Conservation (phyloP, 2,888 invertebrate genomes). For the Drosophila paramelanica region DNA sequence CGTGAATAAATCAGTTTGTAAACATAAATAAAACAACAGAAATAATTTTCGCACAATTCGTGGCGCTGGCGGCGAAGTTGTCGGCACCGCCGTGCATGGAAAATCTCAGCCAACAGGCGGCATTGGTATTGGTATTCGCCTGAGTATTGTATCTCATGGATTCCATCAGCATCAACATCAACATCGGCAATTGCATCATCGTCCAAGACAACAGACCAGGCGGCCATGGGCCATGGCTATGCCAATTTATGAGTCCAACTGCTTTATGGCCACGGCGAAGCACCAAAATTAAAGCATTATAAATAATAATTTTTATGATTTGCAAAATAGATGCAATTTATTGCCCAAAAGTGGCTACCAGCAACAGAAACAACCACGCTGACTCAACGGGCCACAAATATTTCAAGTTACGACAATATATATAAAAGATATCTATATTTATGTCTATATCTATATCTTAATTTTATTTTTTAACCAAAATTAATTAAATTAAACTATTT, state of each 20-base stretch:
- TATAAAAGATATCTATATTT: not conserved
- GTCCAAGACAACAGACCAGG: conserved; percentile 22
- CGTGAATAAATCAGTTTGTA: conserved; percentile 74
- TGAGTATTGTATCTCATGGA: conserved; percentile 52
- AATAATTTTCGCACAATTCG: conserved; percentile 64
- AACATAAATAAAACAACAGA: conserved; percentile 76
- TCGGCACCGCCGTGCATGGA: conserved; percentile 56
- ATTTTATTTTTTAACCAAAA: too few species aligned
- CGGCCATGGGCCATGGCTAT: conserved; percentile 35
- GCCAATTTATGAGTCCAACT: conserved; percentile 72
- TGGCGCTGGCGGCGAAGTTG: conserved; percentile 34
- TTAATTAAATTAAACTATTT: too few species aligned
- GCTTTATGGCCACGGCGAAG: conserved; percentile 68
- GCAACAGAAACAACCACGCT: conserved; percentile 2
- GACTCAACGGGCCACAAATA: not conserved
- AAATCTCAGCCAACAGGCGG: conserved; percentile 61
- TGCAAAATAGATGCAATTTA: conserved; percentile 60
- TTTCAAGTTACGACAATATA: too few species aligned
- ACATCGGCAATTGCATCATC: conserved; percentile 18
- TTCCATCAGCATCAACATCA: conserved; percentile 41
- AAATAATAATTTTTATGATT: conserved; percentile 81
- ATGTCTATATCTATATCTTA: too few species aligned
- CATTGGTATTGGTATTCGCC: conserved; percentile 11
- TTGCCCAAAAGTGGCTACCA: conserved; percentile 32
- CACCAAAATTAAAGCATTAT: conserved; percentile 71